A percentile compares a stretch with the other conserved stretches of the same genome.
Conservation (phyloP, 2,797 vertebrate species). For the Florisuga fusca region DNA sequence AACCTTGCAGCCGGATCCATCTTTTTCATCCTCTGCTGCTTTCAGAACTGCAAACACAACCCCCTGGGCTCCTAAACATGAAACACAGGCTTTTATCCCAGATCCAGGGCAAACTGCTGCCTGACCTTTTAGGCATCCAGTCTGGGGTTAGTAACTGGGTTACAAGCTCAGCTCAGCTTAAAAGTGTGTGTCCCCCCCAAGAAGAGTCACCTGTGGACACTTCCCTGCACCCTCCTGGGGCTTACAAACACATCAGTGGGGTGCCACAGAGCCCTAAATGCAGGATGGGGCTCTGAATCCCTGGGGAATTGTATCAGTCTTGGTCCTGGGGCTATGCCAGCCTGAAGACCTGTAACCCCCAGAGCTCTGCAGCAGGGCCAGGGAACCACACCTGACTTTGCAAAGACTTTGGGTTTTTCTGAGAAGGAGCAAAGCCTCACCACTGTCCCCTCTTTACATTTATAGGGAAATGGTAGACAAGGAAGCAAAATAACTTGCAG, state of each 20-base stretch:
- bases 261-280: background rate
- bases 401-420: background rate
- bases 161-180: background rate
- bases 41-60: slow-evolving; percentile 23
- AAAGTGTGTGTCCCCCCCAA: background rate
- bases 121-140: background rate
- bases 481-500: background rate
- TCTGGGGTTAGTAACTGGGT: background rate
- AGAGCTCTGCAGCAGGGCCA: background rate
- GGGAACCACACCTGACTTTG: background rate
- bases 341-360: background rate
- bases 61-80: background rate
- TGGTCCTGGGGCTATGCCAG: background rate
- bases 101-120: background rate
- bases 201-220: background rate
- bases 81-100: background rate
- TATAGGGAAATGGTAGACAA: background rate
- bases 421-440: slow-evolving; percentile 2
- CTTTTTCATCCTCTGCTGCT: background rate
- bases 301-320: background rate
- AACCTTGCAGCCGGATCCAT: background rate
- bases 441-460: background rate
- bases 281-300: background rate
- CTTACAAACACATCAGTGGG: background rate
- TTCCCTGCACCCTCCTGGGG: background rate